These are phyloP conservation scores for Haemorhous mexicanus DNA, from an alignment of 2,113 vertebrate genomes.

Conservation along the genomic window DNA sequence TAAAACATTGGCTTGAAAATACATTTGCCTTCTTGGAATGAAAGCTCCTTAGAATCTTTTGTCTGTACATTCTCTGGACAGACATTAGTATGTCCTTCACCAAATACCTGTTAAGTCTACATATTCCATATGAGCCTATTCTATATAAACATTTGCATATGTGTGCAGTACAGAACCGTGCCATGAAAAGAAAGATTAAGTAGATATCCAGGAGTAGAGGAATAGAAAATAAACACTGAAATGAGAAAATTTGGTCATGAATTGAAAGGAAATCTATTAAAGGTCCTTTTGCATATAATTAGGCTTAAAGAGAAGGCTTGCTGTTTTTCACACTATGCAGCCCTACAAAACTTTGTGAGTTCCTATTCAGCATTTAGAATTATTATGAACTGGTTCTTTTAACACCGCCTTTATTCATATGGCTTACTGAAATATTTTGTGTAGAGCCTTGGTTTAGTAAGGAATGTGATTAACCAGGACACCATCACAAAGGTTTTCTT, in stretches of 20 bases:
- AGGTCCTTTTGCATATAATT: background rate
- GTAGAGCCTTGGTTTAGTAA: background rate
- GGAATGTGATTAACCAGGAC: background rate
- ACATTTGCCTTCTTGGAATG: background rate
- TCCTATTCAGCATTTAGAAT: background rate
- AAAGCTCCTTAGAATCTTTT: conserved; percentile 4
- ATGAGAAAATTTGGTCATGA: background rate
- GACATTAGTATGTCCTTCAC: background rate
- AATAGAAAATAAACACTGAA: conserved; percentile 12
- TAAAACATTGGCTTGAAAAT: conserved; percentile 18
- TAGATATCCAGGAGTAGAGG: background rate
- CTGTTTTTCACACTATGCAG: background rate
- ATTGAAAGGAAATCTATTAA: background rate
- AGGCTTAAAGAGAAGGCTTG: background rate
- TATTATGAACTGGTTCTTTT: background rate
- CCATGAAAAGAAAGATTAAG: background rate
- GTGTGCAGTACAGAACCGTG: background rate
- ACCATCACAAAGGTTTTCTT: background rate
- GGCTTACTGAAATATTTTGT: background rate
- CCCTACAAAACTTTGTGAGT: background rate
- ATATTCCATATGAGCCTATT: background rate
- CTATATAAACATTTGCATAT: background rate
- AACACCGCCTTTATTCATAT: background rate
- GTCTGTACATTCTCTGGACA: background rate
- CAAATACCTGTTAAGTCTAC: background rate